These are phyloP conservation scores for Perognathus longimembris DNA, from an alignment of 2,113 vertebrate genomes.

Conservation along the genomic window DNA sequence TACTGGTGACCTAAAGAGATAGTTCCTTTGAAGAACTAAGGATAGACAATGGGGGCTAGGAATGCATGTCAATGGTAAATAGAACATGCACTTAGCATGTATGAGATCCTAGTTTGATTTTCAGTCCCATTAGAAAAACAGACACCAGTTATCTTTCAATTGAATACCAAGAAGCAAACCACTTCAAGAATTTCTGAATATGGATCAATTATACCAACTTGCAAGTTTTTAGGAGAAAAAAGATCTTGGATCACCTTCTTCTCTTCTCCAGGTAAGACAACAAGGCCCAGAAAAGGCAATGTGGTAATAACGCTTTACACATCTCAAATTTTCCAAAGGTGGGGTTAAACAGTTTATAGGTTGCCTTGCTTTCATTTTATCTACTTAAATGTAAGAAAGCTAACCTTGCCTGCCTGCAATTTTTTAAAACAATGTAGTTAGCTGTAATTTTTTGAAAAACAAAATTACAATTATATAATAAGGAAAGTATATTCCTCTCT, in stretches of 20 bases:
- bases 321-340: slow-evolving; percentile 25
- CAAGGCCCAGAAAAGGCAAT: neutral
- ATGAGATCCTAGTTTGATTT: neutral
- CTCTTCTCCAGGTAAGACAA: neutral
- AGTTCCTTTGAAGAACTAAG: slow-evolving; percentile 41
- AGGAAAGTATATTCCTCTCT: neutral
- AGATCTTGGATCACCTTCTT: neutral
- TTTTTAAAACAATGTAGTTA: no score
- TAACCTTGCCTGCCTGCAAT: neutral
- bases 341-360: neutral
- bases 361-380: slow-evolving; percentile 30
- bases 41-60: neutral
- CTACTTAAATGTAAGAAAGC: slow-evolving; percentile 45
- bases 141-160: neutral
- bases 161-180: neutral
- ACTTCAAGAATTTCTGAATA: slow-evolving; percentile 37
- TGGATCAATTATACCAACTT: neutral
- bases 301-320: neutral
- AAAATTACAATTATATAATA: slow-evolving; percentile 1
- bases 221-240: slow-evolving; percentile 9
- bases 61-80: neutral
- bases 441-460: neutral
- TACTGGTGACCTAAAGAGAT: neutral
- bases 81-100: neutral
- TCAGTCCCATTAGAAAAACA: neutral